A percentile compares a stretch with the other conserved stretches of the same genome.
Conservation (phyloP, 2,113 vertebrate genomes). For the Hippocampus zosterae region DNA sequence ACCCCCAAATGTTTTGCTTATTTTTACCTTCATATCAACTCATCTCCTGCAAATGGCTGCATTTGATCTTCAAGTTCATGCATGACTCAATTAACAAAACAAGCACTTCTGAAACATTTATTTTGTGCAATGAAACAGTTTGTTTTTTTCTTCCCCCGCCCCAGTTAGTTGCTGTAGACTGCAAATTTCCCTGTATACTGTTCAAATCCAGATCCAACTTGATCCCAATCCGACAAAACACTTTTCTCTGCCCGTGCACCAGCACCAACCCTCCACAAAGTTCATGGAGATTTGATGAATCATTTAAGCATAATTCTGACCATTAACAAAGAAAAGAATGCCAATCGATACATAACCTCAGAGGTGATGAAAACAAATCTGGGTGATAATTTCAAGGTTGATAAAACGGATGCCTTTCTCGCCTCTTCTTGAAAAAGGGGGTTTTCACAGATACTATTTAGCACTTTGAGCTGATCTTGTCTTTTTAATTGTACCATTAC, state of each 20-base stretch:
- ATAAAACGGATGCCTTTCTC: neutral
- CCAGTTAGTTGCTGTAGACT: too few species aligned
- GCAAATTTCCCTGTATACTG: neutral
- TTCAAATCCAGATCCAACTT: neutral
- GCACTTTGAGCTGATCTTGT: neutral
- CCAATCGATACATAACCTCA: neutral
- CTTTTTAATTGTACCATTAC: too few species aligned
- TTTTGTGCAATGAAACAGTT: too few species aligned
- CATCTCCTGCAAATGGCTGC: neutral
- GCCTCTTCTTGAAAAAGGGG: neutral
- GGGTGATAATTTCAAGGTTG: neutral
- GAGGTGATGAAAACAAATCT: neutral
- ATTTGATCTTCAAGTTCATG: neutral
- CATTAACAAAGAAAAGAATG: neutral
- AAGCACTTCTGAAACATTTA: neutral
- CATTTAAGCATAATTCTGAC: constrained; percentile 1
- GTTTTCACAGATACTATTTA: neutral
- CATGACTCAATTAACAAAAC: neutral
- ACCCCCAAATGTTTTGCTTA: neutral
- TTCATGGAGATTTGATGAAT: neutral
- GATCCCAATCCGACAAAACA: neutral
- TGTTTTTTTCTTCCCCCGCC: too few species aligned
- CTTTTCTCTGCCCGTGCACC: neutral
- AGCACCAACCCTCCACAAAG: neutral
- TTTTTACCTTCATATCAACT: neutral